These are phyloP conservation scores for Coenobita brevimanus DNA, from an alignment of 1,140 invertebrate genomes.

Conservation along the genomic window DNA sequence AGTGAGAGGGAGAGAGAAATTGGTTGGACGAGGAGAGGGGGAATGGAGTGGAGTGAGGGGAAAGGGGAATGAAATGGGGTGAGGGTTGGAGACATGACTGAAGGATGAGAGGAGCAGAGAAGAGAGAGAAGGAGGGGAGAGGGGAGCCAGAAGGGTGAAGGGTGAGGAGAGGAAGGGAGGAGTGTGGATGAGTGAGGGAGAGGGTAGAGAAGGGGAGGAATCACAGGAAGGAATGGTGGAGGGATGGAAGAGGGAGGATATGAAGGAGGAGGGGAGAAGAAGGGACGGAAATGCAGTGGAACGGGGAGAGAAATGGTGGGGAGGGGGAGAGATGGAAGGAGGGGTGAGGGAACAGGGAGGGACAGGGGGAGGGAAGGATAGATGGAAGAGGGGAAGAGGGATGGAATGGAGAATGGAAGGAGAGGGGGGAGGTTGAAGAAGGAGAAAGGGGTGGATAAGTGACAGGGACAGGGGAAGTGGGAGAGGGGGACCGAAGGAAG, in stretches of 20 bases:
- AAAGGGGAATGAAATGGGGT: not conserved
- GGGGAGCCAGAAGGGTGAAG: not conserved
- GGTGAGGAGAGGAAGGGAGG: not conserved
- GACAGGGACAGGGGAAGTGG: too few relatives aligned
- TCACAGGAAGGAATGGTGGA: not conserved
- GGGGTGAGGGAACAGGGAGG: not conserved
- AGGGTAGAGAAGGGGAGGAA: too few relatives aligned
- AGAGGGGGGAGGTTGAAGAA: not conserved
- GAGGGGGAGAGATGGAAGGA: not conserved
- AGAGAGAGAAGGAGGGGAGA: not conserved
- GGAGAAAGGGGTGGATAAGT: too few relatives aligned
- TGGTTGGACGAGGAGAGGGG: too few relatives aligned
- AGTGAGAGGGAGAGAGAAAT: too few relatives aligned
- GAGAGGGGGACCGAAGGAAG: too few relatives aligned
- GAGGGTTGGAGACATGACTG: not conserved
- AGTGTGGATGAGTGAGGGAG: not conserved
- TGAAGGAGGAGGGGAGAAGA: too few relatives aligned
- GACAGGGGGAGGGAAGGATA: constrained; percentile 2
- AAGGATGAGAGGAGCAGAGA: not conserved
- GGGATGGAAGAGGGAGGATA: too few relatives aligned
- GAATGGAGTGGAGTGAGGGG: too few relatives aligned
- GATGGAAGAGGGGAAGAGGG: not conserved
- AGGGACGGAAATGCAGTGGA: not conserved
- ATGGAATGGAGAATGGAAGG: too few relatives aligned
- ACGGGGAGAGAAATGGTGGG: not conserved